A percentile compares a stretch with the other conserved stretches of the same genome.
Conservation (phyloP, 2,113 vertebrate species). For the Limnothrissa miodon region DNA sequence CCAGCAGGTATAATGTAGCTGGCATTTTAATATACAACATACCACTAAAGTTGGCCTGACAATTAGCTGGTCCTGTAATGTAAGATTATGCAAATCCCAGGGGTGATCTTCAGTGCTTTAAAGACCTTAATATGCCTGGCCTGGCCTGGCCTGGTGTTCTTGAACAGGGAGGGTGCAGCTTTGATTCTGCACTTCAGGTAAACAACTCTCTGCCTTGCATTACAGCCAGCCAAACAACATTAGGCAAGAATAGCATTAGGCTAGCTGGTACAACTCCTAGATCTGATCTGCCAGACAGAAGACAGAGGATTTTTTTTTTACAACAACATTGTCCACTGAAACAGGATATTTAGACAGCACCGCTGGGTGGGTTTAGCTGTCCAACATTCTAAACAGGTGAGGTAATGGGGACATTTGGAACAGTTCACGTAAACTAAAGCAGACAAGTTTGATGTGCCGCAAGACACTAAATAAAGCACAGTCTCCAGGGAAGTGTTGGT, state of each 20-base stretch:
- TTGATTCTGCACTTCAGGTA: not conserved
- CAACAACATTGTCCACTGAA: not conserved
- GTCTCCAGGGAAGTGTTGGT: constrained; percentile 37
- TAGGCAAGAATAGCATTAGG: not conserved
- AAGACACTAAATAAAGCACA: constrained; percentile 52
- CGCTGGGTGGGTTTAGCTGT: not conserved
- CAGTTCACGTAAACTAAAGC: constrained; percentile 27
- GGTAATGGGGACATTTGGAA: constrained; percentile 11
- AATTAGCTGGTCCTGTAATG: not conserved
- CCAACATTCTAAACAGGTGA: constrained; percentile 24
- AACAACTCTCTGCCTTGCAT: not conserved
- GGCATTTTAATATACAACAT: not conserved
- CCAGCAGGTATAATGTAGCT: not conserved
- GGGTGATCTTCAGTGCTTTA: not conserved
- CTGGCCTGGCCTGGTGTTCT: not conserved
- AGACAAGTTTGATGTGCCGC: constrained; percentile 56
- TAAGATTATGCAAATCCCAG: not conserved
- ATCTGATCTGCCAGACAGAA: not conserved
- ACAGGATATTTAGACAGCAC: not conserved
- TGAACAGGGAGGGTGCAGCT: not conserved
- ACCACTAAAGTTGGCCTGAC: not conserved
- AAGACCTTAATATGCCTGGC: not conserved
- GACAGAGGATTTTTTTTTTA: not conserved
- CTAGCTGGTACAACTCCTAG: not conserved
- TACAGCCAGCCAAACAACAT: not conserved